Evolutionary conservation across 2,888 invertebrate genomes (phyloP), one percentile per base, ranked within the genome.

Genomic region (Exephanes ischioxanthus): DNA sequence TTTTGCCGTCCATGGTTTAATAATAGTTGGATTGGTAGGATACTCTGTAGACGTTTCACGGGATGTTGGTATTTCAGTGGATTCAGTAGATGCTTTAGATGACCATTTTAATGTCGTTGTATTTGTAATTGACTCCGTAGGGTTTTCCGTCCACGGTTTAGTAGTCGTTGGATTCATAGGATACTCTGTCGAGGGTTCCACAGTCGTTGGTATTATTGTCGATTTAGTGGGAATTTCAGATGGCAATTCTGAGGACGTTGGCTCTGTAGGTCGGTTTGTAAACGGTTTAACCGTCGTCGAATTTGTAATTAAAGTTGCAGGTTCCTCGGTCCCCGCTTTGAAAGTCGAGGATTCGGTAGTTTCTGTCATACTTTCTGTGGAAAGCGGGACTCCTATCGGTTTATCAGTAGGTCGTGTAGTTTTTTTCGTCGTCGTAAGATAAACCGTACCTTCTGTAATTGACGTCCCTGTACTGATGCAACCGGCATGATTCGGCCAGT

Each of bases 401-500:
- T 30, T 30, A 30, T 51, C n/a, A n/a, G 48, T 53, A 9, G n/a
- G 53, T 70, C 48, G 53, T 3, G n/a, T 7, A 51, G 70, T 51
- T 14, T 26, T 53, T 37, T 53, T 9, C 16, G 55, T 68, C 11
- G 68, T 58, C 16, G 26, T 63, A 16, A 53, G n/a, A 51, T n/a
- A 14, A 5, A 6, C 4, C 33, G 67, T 75, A 81, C 75, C 68
- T 81, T 33, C 16, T 14, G 80, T 77, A 14, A 75, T 67, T 58
- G 86, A 55, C 11, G 58, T 30, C 26, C n/a, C 11, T 37, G 66
- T 66, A 16, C 45, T 11, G 1, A 68, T 30, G 33, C 89, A 90
- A 58, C 84, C 88, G 7, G 88, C 87, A 6, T 67, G 30, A 0
- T 53, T 5, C 1, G 90, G 90, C 84, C 86, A 88, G 37, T 90